Evolutionary conservation across 2,113 vertebrate species (phyloP).

Genomic region (Mastomys natalensis): DNA sequence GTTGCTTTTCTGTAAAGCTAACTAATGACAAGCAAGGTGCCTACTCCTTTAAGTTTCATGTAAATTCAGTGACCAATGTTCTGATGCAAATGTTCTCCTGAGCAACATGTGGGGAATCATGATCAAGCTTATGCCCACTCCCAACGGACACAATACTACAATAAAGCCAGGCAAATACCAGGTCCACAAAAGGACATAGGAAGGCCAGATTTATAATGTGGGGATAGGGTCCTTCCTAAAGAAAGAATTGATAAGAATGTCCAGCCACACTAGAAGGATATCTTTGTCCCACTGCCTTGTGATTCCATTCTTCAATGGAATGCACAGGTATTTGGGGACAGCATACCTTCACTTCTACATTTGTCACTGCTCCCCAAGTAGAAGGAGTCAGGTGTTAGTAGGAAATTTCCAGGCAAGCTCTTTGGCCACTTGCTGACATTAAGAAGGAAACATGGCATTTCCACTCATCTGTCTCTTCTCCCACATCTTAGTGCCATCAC

Average conservation of each 20-base stretch:
- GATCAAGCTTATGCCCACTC: background rate
- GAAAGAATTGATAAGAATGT: background rate
- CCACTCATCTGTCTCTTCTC: background rate
- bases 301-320: background rate
- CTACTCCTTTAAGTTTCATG: constrained; percentile 38
- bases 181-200: background rate
- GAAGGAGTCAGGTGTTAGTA: background rate
- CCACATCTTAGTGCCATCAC: background rate
- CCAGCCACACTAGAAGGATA: background rate
- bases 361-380: background rate
- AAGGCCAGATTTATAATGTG: background rate
- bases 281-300: background rate
- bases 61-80: constrained; percentile 28
- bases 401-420: background rate
- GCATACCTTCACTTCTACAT: background rate
- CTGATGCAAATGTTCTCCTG: background rate
- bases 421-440: background rate
- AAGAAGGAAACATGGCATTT: background rate
- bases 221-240: background rate
- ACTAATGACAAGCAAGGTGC: constrained; percentile 36
- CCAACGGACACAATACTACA: background rate
- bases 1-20: constrained; percentile 62
- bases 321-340: background rate
- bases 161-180: background rate
- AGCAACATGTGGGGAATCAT: background rate